Evolutionary conservation across 2,888 invertebrate genomes (phyloP), one percentile per base, ranked within the genome.

Genomic region (Drosophila prolongata): DNA sequence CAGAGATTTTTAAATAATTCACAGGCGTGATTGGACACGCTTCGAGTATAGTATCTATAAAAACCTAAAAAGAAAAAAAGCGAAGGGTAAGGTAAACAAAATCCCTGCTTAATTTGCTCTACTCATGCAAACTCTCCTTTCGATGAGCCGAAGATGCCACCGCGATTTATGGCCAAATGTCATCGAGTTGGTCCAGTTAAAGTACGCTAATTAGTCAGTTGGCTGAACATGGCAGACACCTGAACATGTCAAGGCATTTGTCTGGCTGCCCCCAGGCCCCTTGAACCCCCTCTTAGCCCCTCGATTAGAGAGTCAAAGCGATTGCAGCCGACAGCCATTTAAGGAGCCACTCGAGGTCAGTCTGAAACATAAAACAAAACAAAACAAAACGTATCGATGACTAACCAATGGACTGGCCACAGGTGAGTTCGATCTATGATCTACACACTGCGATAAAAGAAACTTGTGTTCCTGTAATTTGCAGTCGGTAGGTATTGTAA

Each of bases 201-300:
- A 75, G 73, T 75, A 68, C 54, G 56, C 82, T 80, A 87, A 83
- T 89, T 89, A 84, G 87, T 80, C 85, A 84, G 55, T 27, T 37
- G 40, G 44, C 30, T 37, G 52, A 49, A 42, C 65, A 57, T 24
- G 55, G 43, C 75, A 78, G 76, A 76, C 89, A 89, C 77, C 86
- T 85, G 85, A 87, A 79, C 86, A 89, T 89, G 88, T 82, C 89
- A 85, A 88, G 89, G 87, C 58, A 53, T 57, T 70, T 64, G 73
- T 52, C 65, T 19, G 35, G 27, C n/a, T 13, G 42, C 59, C 59
- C 34, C 65, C 27, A 61, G n/a, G 55, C 72, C 38, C 37, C 11
- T 14, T 35, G 4, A 27, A 35, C 24, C 34, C 16, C 16, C 30
- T 35, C 11, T 5, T 3, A 19, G 1, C 11, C 46, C 40, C 54